Base-by-base conservation (phyloP, 2,888 invertebrate species). In the Erannis defoliaria region DNA sequence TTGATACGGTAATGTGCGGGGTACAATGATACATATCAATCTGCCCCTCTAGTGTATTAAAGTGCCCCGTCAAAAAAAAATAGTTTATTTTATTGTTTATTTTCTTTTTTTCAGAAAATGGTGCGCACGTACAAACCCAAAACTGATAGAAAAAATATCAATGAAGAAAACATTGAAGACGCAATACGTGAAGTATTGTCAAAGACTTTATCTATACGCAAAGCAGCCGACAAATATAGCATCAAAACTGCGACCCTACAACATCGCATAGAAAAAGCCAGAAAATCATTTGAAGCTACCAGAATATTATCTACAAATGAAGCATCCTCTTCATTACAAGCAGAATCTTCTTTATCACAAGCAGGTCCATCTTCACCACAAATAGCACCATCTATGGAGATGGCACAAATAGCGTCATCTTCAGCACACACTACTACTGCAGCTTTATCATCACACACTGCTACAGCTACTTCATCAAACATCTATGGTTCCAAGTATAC, bases 131-230 rank as follows among this genome's bases (percentile, higher is more conserved):
- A 63, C 14, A 63, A 59, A 60, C 63, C 43, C 42, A 67, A 62
- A 50, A 67, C 61, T 48, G 61, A 67, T 57, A 63, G 64, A 58
- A 66, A 51, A 62, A 49, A 65, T 62, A 64, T 68, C 38, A 63
- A 66, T 53, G 65, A 68, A 66, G 67, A 68, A 61, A 65, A 61
- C 58, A 66, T 67, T 40, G 45, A 68, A 67, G 66, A 66, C 48
- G 59, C 62, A 12, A 42, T 42, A 42, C 21, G 42, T 12, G 67
- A 71, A 68, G 68, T 67, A 57, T 51, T 65, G 51, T 67, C 67
- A 48, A 65, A 69, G 61, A 64, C 60, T 62, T 64, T 70, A 61
- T 66, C 64, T 64, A 61, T 63, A 45, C 45, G 45, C 45, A 45
- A 45, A 45, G 45, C 63, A 40, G 66, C 67, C 38, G 62, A 66